These are phyloP conservation scores for Ctenoplectra terminalis DNA, from an alignment of 1,140 invertebrate species.

Conservation along the genomic window DNA sequence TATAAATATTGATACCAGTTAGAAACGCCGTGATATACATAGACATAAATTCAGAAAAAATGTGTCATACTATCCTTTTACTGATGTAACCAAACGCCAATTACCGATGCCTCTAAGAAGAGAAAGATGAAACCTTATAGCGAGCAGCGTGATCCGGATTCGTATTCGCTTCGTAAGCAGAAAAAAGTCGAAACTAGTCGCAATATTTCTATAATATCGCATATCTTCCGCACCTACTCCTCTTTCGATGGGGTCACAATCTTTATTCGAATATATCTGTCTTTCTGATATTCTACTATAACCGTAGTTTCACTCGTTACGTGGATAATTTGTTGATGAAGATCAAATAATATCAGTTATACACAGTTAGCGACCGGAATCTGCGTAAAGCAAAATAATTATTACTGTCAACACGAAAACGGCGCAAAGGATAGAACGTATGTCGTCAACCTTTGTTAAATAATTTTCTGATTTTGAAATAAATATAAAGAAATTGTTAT, in stretches of 20 bases:
- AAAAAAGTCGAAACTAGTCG: conserved; percentile 30
- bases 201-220: conserved; percentile 56
- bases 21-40: conserved; percentile 70
- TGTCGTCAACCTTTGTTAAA: too few species aligned
- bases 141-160: conserved; percentile 54
- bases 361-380: too few species aligned
- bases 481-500: too few species aligned
- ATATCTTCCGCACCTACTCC: background rate
- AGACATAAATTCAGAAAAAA: conserved; percentile 65
- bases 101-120: conserved; percentile 77
- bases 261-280: background rate
- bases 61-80: conserved; percentile 74
- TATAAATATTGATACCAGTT: conserved; percentile 79
- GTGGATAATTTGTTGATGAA: too few species aligned
- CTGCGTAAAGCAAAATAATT: too few species aligned
- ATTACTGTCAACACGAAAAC: too few species aligned
- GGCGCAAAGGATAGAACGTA: too few species aligned
- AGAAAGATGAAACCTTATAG: conserved; percentile 71
- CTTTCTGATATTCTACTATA: background rate
- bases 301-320: background rate
- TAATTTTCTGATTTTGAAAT: too few species aligned
- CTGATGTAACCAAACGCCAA: conserved; percentile 79
- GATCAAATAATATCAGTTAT: too few species aligned
- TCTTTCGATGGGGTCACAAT: too few species aligned
- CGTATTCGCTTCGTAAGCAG: conserved; percentile 52